Evolutionary conservation across 2,113 vertebrate genomes (phyloP), one percentile per base, ranked within the genome.

Genomic region (Leuciscus idus): DNA sequence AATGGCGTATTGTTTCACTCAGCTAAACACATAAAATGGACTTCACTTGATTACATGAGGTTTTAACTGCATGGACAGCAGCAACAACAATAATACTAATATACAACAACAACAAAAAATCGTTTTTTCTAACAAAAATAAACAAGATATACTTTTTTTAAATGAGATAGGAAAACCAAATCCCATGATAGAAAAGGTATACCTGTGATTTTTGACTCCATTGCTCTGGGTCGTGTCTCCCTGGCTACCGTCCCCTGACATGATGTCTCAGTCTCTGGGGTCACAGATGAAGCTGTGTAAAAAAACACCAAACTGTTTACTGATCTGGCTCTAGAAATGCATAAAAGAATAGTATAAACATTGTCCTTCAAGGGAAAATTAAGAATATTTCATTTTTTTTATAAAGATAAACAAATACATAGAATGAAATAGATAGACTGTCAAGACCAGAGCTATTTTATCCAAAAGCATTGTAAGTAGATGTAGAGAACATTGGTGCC

Each of bases 151-250:
- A 55, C 52, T 57, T 57, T 75, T 75, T 28, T 9, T 28, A 46
- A 75, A 26, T 28, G 46, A 50, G 23, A 75, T 9, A 28, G n/a
- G 6, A 28, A 68, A 17, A 28, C 73, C 46, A 50, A 75, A 28
- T 17, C 73, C 6, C 73, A 48, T 75, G 13, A 75, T 7, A 15
- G 39, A 12, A 28, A 28, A 75, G 10, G 43, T 33, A 96, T 93
- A 99, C 98, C 98, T 98, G 96, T 97, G 96, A 46, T 96, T 97
- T 92, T 97, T 95, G 92, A 98, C 96, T 90, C 97, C 97, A 3
- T 98, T 99, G 92, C 96, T 92, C 88, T 96, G 94, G 26, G 89
- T 89, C 64, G 95, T 94, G 89, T 93, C 93, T 89, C 95, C 96
- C 92, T 96, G 95, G 85, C 95, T 95, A 90, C 96, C 94, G 78